Evolutionary conservation across 2,113 vertebrate species (phyloP).

Genomic region (Oncorhynchus gorbuscha): DNA sequence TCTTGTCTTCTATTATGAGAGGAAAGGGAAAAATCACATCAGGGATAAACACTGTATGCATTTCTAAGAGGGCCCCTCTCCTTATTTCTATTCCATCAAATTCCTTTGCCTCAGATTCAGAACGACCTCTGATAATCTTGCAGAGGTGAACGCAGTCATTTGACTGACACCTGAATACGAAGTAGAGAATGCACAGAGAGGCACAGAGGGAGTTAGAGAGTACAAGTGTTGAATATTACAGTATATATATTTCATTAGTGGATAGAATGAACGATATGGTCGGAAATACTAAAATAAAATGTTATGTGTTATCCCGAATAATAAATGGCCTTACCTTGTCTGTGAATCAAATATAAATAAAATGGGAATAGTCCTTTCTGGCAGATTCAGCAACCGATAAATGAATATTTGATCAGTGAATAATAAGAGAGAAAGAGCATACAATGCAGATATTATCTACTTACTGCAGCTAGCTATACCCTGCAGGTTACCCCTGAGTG

Average conservation of each 20-base stretch:
- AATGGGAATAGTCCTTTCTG: slow-evolving; percentile 23
- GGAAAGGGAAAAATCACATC: slow-evolving; percentile 56
- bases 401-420: slow-evolving; percentile 48
- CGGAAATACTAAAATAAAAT: slow-evolving; percentile 53
- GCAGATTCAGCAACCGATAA: slow-evolving; percentile 40
- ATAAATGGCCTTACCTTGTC: slow-evolving; percentile 25
- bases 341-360: slow-evolving; percentile 26
- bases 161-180: slow-evolving; percentile 56
- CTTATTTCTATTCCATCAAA: slow-evolving; percentile 58
- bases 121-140: slow-evolving; percentile 72
- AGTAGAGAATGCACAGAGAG: slow-evolving; percentile 45
- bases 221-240: slow-evolving; percentile 72
- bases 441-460: slow-evolving; percentile 25
- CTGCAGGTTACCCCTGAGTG: slow-evolving; percentile 3
- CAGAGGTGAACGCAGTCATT: slow-evolving; percentile 62
- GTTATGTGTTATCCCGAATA: slow-evolving; percentile 45
- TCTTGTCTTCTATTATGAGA: slow-evolving; percentile 63
- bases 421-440: background rate
- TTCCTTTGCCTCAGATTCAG: slow-evolving; percentile 38
- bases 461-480: slow-evolving; percentile 44
- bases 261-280: slow-evolving; percentile 46
- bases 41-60: slow-evolving; percentile 72
- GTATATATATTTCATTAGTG: slow-evolving; percentile 65
- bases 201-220: slow-evolving; percentile 43
- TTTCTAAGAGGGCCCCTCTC: slow-evolving; percentile 60